These are phyloP conservation scores for Paratrypauchen microcephalus DNA, from an alignment of 2,797 vertebrate genomes.

Conservation along the genomic window DNA sequence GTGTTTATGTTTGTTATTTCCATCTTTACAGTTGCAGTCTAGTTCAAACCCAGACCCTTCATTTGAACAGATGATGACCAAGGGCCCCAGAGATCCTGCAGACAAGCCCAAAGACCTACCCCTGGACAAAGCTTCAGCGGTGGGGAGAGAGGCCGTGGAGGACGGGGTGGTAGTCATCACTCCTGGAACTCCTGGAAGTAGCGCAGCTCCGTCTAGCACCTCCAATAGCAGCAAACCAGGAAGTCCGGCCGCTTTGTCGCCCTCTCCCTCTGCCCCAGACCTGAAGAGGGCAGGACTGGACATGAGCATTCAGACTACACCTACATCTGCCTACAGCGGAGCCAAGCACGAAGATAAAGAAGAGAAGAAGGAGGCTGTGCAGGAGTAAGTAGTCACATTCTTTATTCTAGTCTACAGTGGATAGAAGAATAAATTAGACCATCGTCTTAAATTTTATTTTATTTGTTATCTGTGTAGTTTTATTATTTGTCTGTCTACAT, in stretches of 20 bases:
- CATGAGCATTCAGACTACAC: conserved; percentile 91
- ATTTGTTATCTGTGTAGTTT: too few relatives aligned
- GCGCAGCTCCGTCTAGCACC: conserved; percentile 38
- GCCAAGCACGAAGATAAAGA: conserved; percentile 91
- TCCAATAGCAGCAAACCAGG: conserved; percentile 82
- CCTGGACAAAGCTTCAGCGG: conserved; percentile 82
- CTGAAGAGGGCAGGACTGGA: conserved; percentile 88
- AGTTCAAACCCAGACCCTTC: conserved; percentile 87
- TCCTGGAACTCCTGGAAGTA: conserved; percentile 34
- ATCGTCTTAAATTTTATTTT: too few relatives aligned
- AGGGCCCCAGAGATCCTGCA: conserved; percentile 83
- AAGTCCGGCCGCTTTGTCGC: conserved; percentile 87
- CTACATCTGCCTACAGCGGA: conserved; percentile 79
- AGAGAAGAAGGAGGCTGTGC: conserved; percentile 90
- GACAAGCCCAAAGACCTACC: conserved; percentile 91
- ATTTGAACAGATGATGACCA: conserved; percentile 88
- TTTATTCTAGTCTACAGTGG: too few relatives aligned
- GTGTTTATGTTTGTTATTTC: not conserved
- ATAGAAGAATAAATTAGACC: too few relatives aligned
- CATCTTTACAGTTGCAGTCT: conserved; percentile 86
- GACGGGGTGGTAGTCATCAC: conserved; percentile 44
- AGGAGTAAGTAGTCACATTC: conserved; percentile 87
- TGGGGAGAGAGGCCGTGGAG: conserved; percentile 51
- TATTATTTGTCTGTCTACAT: too few relatives aligned
- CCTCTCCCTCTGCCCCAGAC: conserved; percentile 79